Base-by-base conservation (phyloP, 2,113 vertebrate genomes). In the Thomomys bottae region DNA sequence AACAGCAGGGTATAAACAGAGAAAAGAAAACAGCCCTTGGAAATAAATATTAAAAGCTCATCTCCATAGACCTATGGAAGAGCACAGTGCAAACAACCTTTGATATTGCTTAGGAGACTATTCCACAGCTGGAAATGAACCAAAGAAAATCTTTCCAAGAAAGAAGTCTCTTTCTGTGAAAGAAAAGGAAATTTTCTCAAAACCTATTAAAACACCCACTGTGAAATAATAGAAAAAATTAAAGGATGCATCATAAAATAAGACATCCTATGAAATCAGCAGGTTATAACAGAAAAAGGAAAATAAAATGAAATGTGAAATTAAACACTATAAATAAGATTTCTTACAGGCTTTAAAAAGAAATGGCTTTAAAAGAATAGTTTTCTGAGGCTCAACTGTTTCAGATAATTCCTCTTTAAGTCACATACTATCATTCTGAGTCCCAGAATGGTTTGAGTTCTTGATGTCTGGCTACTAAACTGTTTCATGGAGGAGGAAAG, bases 181-280 rank as follows among this genome's bases (percentile, higher is more conserved):
- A 91, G 61, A 95, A 97, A 97, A 75, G 85, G 45, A 88, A 96
- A 87, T 92, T 73, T 83, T 95, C 80, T 92, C 80, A 95, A 97
- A 98, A 91, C 40, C 92, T 93, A 97, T 97, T 97, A 97, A 97
- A 97, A 95, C 63, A 95, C 97, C 94, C 97, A 97, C 96, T 98
- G 90, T 98, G 97, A 98, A 97, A 95, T 94, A 80, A 93, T 89
- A 95, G 64, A 82, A 96, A 96, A 96, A 97, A 96, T 93, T 96
- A 97, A 96, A 96, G 92, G 49, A 88, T 66, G 91, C 84, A 80
- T 83, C 88, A 94, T 95, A 96, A 97, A 97, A 96, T 92, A 95
- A 92, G 95, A 84, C 1, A 84, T 88, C 92, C 83, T 96, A 90
- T 12, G 72, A 96, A 97, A 96, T 90, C 94, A 96, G 84, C 90